Base-by-base conservation (phyloP, 2,888 invertebrate species). In the Cistogaster globosa region DNA sequence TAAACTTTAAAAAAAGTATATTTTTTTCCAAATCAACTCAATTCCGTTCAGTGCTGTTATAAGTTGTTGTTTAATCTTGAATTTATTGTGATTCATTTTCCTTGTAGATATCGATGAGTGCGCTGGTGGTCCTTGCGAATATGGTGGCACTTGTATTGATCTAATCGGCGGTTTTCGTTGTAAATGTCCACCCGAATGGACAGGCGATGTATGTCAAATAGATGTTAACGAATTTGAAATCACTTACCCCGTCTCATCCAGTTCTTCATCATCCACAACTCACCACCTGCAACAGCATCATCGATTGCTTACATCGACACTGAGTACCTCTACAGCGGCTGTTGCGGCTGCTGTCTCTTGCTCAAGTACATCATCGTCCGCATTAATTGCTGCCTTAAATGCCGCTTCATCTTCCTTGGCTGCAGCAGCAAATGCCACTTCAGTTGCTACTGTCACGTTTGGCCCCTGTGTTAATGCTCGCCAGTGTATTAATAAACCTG, bases 381-480 rank as follows among this genome's bases (percentile, higher is more conserved):
- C 86, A 1, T 71, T 85, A 58, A 75, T 81, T 45, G 83, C 86
- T n/a, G 77, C 86, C 12, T 65, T 84, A 32, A 78, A 79, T 63
- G 65, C 84, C 4, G 77, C 83, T 20, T 69, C 84, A 58, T 65
- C 83, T 18, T 69, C 86, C 18, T 65, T 86, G n/a, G 77, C 84
- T 5, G 75, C 86, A 0, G 86, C 88, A 22, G 87, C 90, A 22
- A 88, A 88, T 20, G 79, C 77, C 38, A 74, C 86, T 0, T 67
- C 87, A 11, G 55, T 86, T 3, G 36, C 81, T 8, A n/a, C 51
- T 0, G 42, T 69, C 11, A 87, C 87, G 74, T 88, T 90, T 69
- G 96, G 96, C 82, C 97, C 97, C 26, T 98, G 98, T 93, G 96
- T 97, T 88, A 98, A 98, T 93, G 97, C 97, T 42, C 94, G 96